Conservation (phyloP, 2,888 invertebrate species). For the Drosophila algonquin region DNA sequence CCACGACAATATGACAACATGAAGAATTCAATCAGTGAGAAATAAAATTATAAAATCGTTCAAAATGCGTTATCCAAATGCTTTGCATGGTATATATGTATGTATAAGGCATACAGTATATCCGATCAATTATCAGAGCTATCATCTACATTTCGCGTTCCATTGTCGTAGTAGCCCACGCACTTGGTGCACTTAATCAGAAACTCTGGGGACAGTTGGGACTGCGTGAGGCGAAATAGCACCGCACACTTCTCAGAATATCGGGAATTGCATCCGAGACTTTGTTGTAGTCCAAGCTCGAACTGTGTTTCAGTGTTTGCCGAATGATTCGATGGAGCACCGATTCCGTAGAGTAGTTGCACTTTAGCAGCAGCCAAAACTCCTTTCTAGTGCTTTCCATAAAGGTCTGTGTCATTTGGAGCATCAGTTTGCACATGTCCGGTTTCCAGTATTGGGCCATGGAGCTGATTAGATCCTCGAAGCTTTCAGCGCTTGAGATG, state of each 20-base stretch:
- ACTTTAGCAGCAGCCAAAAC: slow-evolving; percentile 7
- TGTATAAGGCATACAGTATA: too few relatives aligned
- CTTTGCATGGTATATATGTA: too few relatives aligned
- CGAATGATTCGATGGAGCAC: slow-evolving; percentile 47
- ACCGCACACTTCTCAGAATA: slow-evolving; percentile 13
- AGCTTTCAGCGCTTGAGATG: slow-evolving; percentile 44
- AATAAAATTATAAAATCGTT: too few relatives aligned
- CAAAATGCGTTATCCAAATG: too few relatives aligned
- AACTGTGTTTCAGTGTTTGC: not conserved
- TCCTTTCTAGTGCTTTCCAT: slow-evolving; percentile 9
- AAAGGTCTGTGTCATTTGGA: slow-evolving; percentile 41
- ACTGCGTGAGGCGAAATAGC: slow-evolving; percentile 2
- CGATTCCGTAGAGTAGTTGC: slow-evolving; percentile 51
- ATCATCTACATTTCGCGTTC: not conserved
- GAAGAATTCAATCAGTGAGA: too few relatives aligned
- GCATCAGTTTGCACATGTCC: slow-evolving; percentile 28
- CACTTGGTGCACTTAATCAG: slow-evolving; percentile 10
- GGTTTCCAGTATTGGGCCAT: slow-evolving; percentile 38
- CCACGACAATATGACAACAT: too few relatives aligned
- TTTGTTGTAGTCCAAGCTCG: slow-evolving; percentile 1
- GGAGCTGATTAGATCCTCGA: slow-evolving; percentile 42
- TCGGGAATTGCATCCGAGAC: not conserved
- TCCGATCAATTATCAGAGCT: not conserved
- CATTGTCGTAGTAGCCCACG: slow-evolving; percentile 11
- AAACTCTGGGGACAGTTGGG: slow-evolving; percentile 12